Evolutionary conservation across 2,797 vertebrate genomes (phyloP).

Genomic region (Tamandua tetradactyla): DNA sequence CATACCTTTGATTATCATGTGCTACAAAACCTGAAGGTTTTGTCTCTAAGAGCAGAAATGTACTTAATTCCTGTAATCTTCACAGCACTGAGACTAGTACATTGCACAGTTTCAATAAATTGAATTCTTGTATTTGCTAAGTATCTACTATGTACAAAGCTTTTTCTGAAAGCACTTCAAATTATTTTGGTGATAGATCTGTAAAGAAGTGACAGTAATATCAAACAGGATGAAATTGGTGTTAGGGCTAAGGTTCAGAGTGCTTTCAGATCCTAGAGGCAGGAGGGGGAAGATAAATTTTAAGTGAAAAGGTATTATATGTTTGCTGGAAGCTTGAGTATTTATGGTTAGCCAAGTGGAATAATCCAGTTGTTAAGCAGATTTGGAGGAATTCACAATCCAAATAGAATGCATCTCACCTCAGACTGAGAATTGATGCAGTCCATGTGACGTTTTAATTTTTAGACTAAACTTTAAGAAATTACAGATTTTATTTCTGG

Average conservation of each 20-base stretch:
- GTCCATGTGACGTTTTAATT: conserved; percentile 34
- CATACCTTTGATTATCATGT: not conserved
- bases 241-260: not conserved
- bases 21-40: not conserved
- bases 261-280: conserved; percentile 22
- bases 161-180: conserved; percentile 27
- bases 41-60: not conserved
- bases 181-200: not conserved
- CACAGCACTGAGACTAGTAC: not conserved
- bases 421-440: not conserved
- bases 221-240: not conserved
- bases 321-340: not conserved
- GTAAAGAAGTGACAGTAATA: not conserved
- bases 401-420: not conserved
- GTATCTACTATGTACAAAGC: not conserved
- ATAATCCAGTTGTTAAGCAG: not conserved
- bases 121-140: not conserved
- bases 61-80: conserved; percentile 34
- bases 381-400: conserved; percentile 16
- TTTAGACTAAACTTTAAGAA: conserved; percentile 26
- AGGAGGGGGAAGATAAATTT: not conserved
- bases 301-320: not conserved
- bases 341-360: not conserved
- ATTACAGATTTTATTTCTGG: not conserved
- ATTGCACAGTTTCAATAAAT: not conserved